These are phyloP conservation scores for Oryzaephilus surinamensis DNA, from an alignment of 1,140 invertebrate species.

Conservation along the genomic window DNA sequence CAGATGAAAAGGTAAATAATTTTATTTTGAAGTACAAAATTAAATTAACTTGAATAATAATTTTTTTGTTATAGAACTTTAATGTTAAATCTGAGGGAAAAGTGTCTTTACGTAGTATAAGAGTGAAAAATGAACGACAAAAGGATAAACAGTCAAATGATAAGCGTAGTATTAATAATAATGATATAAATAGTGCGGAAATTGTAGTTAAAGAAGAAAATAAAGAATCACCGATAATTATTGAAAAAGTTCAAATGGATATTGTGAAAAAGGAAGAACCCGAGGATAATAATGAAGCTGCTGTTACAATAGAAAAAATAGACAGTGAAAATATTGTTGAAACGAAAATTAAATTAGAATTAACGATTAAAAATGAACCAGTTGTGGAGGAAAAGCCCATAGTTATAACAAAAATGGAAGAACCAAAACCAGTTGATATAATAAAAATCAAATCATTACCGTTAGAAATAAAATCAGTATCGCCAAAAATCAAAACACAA, in stretches of 20 bases:
- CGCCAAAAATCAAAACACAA: slow-evolving; percentile 44
- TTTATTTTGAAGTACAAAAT: neutral
- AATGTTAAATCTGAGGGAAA: slow-evolving; percentile 32
- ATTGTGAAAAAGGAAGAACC: slow-evolving; percentile 8
- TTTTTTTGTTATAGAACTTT: slow-evolving; percentile 18
- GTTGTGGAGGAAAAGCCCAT: too few species aligned
- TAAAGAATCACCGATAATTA: slow-evolving; percentile 6
- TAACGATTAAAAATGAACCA: slow-evolving; percentile 33
- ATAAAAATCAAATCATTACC: slow-evolving; percentile 8
- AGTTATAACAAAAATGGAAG: slow-evolving; percentile 20
- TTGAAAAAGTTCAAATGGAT: neutral
- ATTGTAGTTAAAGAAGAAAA: slow-evolving; percentile 9
- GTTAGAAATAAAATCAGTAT: slow-evolving; percentile 29
- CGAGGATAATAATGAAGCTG: slow-evolving; percentile 3
- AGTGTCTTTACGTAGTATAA: slow-evolving; percentile 47
- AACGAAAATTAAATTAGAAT: slow-evolving; percentile 13
- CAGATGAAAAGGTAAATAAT: slow-evolving; percentile 18
- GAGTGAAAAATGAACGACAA: slow-evolving; percentile 47
- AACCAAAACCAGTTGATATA: slow-evolving; percentile 41
- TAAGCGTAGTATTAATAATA: slow-evolving; percentile 5
- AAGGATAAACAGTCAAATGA: slow-evolving; percentile 20
- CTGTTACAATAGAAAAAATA: slow-evolving; percentile 14
- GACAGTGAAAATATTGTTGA: slow-evolving; percentile 19
- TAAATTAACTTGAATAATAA: neutral
- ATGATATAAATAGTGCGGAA: slow-evolving; percentile 6